A percentile compares a stretch with the other conserved stretches of the same genome.
Conservation (phyloP, 2,888 invertebrate species). For the Tolmerus cingulatus region DNA sequence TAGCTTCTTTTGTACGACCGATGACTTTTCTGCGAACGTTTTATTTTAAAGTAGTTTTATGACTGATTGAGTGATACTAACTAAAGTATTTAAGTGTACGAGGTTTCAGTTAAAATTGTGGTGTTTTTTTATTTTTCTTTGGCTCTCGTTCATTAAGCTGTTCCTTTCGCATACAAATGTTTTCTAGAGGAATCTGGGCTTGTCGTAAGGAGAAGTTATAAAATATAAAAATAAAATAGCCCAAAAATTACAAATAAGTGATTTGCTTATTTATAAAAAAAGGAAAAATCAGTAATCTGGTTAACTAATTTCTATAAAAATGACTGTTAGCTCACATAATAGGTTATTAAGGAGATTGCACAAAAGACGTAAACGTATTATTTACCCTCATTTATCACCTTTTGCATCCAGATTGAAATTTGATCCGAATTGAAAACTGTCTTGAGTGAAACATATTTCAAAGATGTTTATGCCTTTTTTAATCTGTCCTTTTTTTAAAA, state of each 20-base stretch:
- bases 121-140: not conserved
- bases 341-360: no score
- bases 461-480: no score
- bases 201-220: not conserved
- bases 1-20: not conserved
- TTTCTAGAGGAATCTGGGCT: not conserved
- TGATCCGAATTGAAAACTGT: no score
- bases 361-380: no score
- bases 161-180: not conserved
- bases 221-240: not conserved
- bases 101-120: not conserved
- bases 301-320: not conserved
- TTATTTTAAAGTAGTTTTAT: not conserved
- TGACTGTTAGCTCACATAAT: not conserved
- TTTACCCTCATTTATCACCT: no score
- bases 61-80: not conserved
- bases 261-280: no score
- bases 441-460: no score
- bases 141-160: not conserved
- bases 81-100: not conserved
- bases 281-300: not conserved
- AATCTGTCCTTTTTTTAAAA: no score
- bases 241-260: not conserved
- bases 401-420: no score
- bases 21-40: not conserved